phyloP scores from a whole-genome alignment of 1,140 invertebrate genomes.

The Harpegnathos saltator region DNA sequence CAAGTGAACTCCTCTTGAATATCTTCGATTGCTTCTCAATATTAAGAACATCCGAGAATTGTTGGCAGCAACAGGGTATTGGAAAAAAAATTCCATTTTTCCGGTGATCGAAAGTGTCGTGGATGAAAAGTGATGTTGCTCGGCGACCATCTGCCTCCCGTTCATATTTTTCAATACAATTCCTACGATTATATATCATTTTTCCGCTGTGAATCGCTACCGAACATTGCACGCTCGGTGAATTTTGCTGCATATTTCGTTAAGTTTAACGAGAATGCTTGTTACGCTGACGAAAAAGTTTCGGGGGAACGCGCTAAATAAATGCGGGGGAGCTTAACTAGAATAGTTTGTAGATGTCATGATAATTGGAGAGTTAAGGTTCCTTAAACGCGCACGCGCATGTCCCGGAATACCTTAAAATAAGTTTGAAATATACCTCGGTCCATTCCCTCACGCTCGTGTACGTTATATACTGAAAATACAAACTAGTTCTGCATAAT shows the following conservation, averaged over 20 bases:
- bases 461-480: not conserved
- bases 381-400: conserved; percentile 17
- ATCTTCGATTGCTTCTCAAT: conserved; percentile 7
- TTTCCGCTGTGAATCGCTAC: conserved; percentile 7
- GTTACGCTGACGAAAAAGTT: conserved; percentile 42
- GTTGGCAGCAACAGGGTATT: not conserved
- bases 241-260: conserved; percentile 17
- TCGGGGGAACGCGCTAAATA: conserved; percentile 12
- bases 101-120: not conserved
- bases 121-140: not conserved
- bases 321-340: not conserved
- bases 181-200: conserved; percentile 22
- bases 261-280: conserved; percentile 43
- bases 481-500: not conserved
- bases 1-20: conserved; percentile 21
- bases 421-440: conserved; percentile 41
- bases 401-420: conserved; percentile 16
- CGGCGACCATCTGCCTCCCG: too few relatives aligned
- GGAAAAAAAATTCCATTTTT: conserved; percentile 23
- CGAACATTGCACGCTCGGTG: not conserved
- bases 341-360: not conserved
- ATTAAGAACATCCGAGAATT: conserved; percentile 25
- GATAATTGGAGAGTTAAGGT: conserved; percentile 27
- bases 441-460: too few relatives aligned
- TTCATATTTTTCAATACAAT: conserved; percentile 1